Conservation (phyloP, 2,797 vertebrate genomes). For the Cossypha caffra region DNA sequence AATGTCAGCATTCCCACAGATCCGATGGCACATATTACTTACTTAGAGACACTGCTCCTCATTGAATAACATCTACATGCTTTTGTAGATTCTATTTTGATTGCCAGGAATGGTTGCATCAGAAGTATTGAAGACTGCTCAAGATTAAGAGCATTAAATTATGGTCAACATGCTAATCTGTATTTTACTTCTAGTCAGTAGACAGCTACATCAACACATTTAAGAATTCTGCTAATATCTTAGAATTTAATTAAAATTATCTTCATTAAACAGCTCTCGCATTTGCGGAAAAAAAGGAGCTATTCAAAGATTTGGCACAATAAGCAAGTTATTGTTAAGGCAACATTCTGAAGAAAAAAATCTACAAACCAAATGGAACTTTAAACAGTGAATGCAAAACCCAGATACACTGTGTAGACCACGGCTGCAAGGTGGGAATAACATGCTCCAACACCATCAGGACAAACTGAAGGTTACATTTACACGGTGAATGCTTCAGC, state of each 20-base stretch:
- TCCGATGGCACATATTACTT: fast-evolving
- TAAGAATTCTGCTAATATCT: not conserved
- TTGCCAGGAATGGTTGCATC: not conserved
- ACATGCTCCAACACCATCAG: not conserved
- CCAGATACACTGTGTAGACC: not conserved
- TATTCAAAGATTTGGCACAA: not conserved
- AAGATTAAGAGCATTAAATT: not conserved
- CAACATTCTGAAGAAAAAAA: not conserved
- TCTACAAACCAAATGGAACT: not conserved
- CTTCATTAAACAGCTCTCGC: not conserved
- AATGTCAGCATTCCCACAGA: conserved; percentile 8
- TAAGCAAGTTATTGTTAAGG: not conserved
- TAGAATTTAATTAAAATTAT: not conserved
- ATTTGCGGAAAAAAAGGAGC: not conserved
- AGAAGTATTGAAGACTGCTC: not conserved
- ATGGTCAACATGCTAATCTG: not conserved
- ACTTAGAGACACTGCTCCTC: not conserved
- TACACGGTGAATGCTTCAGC: not conserved
- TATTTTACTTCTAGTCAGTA: not conserved
- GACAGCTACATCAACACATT: not conserved
- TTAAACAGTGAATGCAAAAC: not conserved
- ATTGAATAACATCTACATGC: not conserved
- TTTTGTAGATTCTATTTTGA: not conserved
- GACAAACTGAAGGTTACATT: not conserved
- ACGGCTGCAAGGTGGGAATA: not conserved